These are phyloP conservation scores for Cynopterus brachyotis DNA, from an alignment of 2,113 vertebrate genomes.

Conservation along the genomic window DNA sequence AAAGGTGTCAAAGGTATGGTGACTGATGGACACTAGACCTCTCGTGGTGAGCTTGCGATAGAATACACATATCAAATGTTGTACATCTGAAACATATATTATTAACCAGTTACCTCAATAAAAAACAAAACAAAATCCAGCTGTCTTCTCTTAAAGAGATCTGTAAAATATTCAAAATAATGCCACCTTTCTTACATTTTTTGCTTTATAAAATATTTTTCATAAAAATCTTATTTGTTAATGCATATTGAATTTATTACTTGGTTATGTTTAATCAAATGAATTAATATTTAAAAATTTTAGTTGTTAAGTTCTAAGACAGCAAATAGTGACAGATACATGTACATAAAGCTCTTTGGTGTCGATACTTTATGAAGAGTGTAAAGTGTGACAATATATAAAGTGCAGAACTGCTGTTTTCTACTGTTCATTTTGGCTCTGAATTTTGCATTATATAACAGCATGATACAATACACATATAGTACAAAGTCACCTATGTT, in stretches of 20 bases:
- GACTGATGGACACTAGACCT: neutral
- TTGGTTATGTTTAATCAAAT: neutral
- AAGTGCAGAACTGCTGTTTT: neutral
- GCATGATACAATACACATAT: neutral
- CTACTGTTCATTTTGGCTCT: neutral
- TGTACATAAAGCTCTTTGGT: neutral
- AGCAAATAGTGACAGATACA: neutral
- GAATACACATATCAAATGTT: neutral
- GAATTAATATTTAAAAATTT: neutral
- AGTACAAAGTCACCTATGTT: neutral
- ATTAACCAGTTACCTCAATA: neutral
- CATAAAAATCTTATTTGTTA: neutral
- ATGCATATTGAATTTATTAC: neutral
- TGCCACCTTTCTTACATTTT: neutral
- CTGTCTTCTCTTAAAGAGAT: slow-evolving; percentile 5
- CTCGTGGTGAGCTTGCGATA: neutral
- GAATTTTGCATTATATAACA: neutral
- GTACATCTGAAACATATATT: neutral
- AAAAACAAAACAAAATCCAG: neutral
- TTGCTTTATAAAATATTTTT: slow-evolving; percentile 22
- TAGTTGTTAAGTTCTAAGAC: neutral
- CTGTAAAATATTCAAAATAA: neutral
- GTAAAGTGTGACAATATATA: neutral
- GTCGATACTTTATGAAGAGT: neutral
- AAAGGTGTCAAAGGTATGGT: neutral